A percentile compares a stretch with the other conserved stretches of the same genome.
These are phyloP conservation scores for Percopsis transmontana DNA, from an alignment of 2,113 vertebrate species.

Conservation along the genomic window DNA sequence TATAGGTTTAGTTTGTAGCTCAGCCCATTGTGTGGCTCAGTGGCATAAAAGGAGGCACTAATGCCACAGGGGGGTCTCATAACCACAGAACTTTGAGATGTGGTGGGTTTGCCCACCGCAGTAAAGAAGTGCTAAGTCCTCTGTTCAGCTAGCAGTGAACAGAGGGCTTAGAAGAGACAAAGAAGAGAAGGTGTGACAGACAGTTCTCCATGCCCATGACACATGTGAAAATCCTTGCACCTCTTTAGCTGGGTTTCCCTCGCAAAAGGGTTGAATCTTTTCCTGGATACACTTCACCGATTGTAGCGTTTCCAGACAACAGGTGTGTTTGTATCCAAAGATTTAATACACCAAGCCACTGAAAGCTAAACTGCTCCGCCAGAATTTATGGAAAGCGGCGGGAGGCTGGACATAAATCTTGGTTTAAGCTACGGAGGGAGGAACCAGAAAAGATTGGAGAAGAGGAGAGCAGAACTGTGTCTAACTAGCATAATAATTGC, in stretches of 20 bases:
- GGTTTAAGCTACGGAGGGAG: neutral
- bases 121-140: no score
- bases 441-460: neutral
- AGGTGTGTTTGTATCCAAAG: conserved; percentile 26
- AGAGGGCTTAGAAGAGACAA: no score
- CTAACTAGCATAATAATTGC: neutral
- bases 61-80: no score
- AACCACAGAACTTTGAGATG: no score
- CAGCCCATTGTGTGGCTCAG: no score
- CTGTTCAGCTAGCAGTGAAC: no score
- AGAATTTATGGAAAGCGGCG: conserved; percentile 10
- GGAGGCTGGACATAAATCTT: conserved; percentile 18
- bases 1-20: no score
- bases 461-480: neutral
- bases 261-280: neutral
- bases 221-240: conserved; percentile 22
- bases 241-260: neutral
- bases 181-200: neutral
- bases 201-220: neutral
- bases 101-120: no score
- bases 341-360: neutral
- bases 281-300: neutral
- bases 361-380: neutral
- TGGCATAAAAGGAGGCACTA: no score
- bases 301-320: conserved; percentile 26